phyloP scores from a whole-genome alignment of 2,888 invertebrate genomes.

The Lithophane semibrunnea region DNA sequence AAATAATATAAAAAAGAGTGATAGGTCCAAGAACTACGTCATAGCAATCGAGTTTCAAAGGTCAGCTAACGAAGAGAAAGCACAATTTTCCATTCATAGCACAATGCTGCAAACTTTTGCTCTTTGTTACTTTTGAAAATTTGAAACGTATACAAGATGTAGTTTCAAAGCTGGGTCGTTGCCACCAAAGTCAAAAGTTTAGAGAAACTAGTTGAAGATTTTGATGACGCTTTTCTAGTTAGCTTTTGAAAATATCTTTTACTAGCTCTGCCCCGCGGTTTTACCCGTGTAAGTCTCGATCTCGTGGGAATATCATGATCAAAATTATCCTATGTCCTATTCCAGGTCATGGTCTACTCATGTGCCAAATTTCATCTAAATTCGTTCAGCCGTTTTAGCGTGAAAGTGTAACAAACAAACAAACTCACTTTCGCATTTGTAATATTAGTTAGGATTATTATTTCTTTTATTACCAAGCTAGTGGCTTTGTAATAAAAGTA shows the following conservation, averaged over 20 bases:
- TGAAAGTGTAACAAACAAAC: too few species aligned
- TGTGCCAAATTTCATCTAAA: too few species aligned
- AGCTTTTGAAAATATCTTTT: slow-evolving; percentile 8
- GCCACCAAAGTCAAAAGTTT: slow-evolving; percentile 28
- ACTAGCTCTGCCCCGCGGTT: too few species aligned
- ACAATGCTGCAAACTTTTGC: slow-evolving; percentile 25
- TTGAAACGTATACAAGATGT: slow-evolving; percentile 47
- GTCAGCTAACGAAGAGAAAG: neutral
- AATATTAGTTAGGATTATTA: too few species aligned
- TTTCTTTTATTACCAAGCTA: too few species aligned
- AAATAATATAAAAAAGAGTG: too few species aligned
- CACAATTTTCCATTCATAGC: slow-evolving; percentile 26
- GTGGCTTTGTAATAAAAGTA: neutral
- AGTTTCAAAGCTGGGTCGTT: slow-evolving; percentile 34
- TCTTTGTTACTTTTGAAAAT: slow-evolving; percentile 42
- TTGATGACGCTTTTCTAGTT: neutral
- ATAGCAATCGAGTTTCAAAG: neutral
- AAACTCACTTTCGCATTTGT: too few species aligned
- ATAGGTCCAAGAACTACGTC: neutral
- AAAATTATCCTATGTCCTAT: too few species aligned
- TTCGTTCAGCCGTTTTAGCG: too few species aligned
- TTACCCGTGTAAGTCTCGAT: too few species aligned
- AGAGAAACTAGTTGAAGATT: slow-evolving; percentile 6
- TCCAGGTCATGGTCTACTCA: too few species aligned
- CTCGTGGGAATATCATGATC: too few species aligned